Base-by-base conservation (phyloP, 2,888 invertebrate species). In the Ganaspis brasiliensis region DNA sequence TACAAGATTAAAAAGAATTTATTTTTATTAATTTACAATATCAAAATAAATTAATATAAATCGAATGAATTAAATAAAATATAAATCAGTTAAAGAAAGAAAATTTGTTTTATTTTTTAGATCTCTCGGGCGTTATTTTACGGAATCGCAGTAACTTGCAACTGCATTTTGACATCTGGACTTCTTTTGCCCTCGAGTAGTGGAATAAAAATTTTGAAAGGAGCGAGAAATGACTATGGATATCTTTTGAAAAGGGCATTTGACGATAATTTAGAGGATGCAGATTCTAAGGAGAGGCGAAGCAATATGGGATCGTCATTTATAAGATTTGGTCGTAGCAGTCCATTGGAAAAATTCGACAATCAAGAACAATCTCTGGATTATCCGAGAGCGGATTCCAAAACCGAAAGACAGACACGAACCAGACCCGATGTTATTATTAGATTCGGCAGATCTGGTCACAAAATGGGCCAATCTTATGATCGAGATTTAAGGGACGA, bases 371-470 rank as follows among this genome's bases (percentile, higher is more conserved):
- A 79, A 35, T n/a, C n/a, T n/a, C n/a, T n/a, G n/a, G 78, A 79
- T 71, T 74, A 61, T 24, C 31, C 57, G 9, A 59, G 26, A 59
- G 14, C 21, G n/a, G 67, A 67, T 14, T 45, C 67, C 21, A 67
- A 67, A 67, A 75, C 82, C 21, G 83, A 82, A 49, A 79, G 81
- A 16, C 82, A 82, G 26, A 82, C 86, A 0, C 86, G 88, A 16
- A 87, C 88, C 8, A 82, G 87, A 57, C 86, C 90, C 6, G 90
- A 90, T 74, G 85, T 89, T 24, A 87, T 90, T 57, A 90, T 91
- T 59, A 85, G 91, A 26, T 91, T 91, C 73, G 92, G 91, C 0
- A 85, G 91, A 0, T 84, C 88, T 0, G 86, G 85, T 0, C 76
- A 74, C 49, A 89, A 87, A 45, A 74, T 57, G 6, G 21, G 56